These are phyloP conservation scores for Drosophila kikkawai DNA, from an alignment of 1,140 invertebrate genomes.

Conservation along the genomic window DNA sequence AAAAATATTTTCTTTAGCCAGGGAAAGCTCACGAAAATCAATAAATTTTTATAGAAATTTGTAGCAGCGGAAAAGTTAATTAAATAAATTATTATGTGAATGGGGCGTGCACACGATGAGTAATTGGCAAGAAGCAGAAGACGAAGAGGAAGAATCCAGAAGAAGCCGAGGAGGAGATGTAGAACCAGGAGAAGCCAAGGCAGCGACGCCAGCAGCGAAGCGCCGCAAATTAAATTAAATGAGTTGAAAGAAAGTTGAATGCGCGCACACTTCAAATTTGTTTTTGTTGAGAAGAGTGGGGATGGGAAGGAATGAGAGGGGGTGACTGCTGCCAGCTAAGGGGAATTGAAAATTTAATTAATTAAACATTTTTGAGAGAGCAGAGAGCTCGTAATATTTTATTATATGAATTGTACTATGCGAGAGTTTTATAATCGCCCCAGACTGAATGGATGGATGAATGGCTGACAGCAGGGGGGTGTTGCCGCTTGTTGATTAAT, in stretches of 20 bases:
- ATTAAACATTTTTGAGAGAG: constrained; percentile 81
- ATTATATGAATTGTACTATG: constrained; percentile 62
- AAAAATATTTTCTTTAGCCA: constrained; percentile 43
- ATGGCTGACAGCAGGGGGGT: constrained; percentile 22
- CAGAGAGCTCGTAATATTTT: constrained; percentile 69
- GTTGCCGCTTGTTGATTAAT: constrained; percentile 19
- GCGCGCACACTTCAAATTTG: constrained; percentile 78
- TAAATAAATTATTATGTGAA: constrained; percentile 84
- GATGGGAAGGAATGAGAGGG: constrained; percentile 14
- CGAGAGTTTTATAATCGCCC: constrained; percentile 69
- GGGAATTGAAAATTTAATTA: constrained; percentile 83
- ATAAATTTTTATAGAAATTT: constrained; percentile 78
- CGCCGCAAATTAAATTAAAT: constrained; percentile 83
- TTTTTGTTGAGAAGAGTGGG: constrained; percentile 54
- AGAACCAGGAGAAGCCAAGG: constrained; percentile 5
- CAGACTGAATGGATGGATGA: constrained; percentile 34
- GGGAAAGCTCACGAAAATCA: constrained; percentile 60
- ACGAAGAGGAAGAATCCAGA: constrained; percentile 25
- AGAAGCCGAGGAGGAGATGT: not conserved
- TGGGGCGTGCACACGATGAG: constrained; percentile 82
- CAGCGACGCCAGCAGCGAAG: constrained; percentile 58
- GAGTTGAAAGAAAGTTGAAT: constrained; percentile 84
- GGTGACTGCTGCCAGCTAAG: constrained; percentile 31
- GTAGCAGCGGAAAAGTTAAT: constrained; percentile 82
- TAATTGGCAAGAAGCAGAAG: constrained; percentile 76